These are phyloP conservation scores for Eleutherodactylus coqui DNA, from an alignment of 2,797 vertebrate species.

Conservation along the genomic window DNA sequence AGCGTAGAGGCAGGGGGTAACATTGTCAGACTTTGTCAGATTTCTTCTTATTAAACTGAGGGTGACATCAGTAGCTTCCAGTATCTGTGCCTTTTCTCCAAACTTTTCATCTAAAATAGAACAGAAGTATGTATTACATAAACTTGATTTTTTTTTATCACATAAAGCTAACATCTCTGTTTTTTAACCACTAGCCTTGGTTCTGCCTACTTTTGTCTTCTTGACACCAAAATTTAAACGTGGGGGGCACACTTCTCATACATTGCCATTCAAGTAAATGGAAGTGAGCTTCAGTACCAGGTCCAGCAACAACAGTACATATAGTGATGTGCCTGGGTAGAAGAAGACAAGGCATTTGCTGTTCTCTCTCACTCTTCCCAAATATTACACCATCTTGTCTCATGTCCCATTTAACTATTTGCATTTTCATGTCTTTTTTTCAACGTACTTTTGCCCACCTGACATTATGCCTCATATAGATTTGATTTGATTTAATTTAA, in stretches of 20 bases:
- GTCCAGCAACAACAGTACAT: no score
- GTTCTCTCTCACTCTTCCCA: no score
- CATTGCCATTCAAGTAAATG: no score
- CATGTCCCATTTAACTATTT: no score
- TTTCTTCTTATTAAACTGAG: constrained; percentile 83
- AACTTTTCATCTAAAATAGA: constrained; percentile 81
- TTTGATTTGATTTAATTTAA: neutral
- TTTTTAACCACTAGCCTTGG: neutral
- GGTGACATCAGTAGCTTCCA: constrained; percentile 81
- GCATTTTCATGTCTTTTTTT: no score
- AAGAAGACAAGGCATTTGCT: no score
- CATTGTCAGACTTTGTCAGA: constrained; percentile 71
- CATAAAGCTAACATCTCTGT: neutral
- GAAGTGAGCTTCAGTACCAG: no score
- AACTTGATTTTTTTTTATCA: neutral
- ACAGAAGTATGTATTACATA: neutral
- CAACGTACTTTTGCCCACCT: no score
- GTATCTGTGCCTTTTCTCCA: constrained; percentile 85
- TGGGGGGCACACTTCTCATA: no score
- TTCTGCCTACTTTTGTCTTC: neutral
- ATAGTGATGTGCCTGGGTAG: no score
- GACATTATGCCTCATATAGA: neutral
- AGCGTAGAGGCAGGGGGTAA: constrained; percentile 86
- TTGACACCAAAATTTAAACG: neutral
- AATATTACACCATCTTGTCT: no score